Evolutionary conservation across 2,797 vertebrate genomes (phyloP), one percentile per base, ranked within the genome.

Genomic region (Podarcis lilfordi): DNA sequence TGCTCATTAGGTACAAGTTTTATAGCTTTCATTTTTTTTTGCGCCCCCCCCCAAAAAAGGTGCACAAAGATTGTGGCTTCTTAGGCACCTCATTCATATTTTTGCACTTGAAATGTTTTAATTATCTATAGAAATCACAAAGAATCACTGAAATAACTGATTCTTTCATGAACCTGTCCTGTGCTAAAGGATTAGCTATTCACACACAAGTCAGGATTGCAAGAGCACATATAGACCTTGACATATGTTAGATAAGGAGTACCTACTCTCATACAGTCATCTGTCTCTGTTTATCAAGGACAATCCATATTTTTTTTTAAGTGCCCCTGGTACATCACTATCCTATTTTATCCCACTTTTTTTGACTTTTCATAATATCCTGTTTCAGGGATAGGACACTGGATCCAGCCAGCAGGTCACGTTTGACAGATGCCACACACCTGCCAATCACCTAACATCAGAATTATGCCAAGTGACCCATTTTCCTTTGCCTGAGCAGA

Each of bases 1-100:
- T 64, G 45, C 68, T 80, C 75, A 84, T 87, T 87, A 82, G 55
- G 69, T 81, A 37, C 27, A 74, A 40, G 45, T 87, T 81, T 81
- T 43, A 72, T 19, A 43, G 19, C 29, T 69, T 13, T 59, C 25
- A 13, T 10, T 40, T 27, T 32, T 21, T 3, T 2, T 71, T 3
- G 3, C 6, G 1, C 43, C 43, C 15, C 3, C n/a, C 29, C 25
- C 3, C 1, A 7, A 1, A 4, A 37, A 8, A 19, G 13, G 50
- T 55, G 13, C 71, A 19, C 40, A 21, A 4, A 80, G 19, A 61
- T 25, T 76, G 35, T 25, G 37, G 11, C 25, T 86, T 50, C 21
- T 23, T 79, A 79, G 19, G 23, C 50, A 9, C 55, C 68, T 74
- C 2, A 61, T 81, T 32, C 3, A 29, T 74, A 64, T 87, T 43